These are phyloP conservation scores for Megalurothrips usitatus DNA, from an alignment of 2,888 invertebrate species.

Conservation along the genomic window DNA sequence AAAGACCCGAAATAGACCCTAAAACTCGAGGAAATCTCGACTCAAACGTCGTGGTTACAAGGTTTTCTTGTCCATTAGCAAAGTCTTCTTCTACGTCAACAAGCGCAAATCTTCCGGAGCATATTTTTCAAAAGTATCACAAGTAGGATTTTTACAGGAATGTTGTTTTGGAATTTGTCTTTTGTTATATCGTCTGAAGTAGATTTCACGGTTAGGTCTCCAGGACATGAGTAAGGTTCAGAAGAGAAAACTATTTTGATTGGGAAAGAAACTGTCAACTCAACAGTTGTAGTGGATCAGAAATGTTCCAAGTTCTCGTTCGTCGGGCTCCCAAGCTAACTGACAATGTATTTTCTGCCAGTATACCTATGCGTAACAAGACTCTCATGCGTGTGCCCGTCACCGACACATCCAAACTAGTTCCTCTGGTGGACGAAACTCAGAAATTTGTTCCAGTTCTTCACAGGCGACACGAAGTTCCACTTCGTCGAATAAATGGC, in stretches of 20 bases:
- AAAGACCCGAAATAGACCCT: too few species aligned
- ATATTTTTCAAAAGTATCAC: too few species aligned
- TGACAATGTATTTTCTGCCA: not conserved
- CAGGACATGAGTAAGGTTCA: not conserved
- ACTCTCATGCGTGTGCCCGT: not conserved
- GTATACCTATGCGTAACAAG: not conserved
- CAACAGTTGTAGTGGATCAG: not conserved
- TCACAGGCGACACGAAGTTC: not conserved
- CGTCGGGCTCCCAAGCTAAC: not conserved
- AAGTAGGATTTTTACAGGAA: too few species aligned
- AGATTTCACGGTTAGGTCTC: too few species aligned
- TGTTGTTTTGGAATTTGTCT: too few species aligned
- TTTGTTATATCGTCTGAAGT: too few species aligned
- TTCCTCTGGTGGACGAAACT: conserved; percentile 7
- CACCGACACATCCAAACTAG: not conserved
- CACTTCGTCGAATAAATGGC: not conserved
- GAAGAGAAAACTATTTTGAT: not conserved
- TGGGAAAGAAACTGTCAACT: not conserved
- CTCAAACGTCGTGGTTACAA: too few species aligned
- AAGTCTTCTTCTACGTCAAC: too few species aligned
- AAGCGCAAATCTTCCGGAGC: too few species aligned
- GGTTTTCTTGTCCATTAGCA: too few species aligned
- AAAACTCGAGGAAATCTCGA: too few species aligned
- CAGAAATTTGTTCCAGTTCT: not conserved
- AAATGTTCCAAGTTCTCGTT: not conserved